These are phyloP conservation scores for Arge pagana DNA, from an alignment of 2,888 invertebrate genomes.

Conservation along the genomic window DNA sequence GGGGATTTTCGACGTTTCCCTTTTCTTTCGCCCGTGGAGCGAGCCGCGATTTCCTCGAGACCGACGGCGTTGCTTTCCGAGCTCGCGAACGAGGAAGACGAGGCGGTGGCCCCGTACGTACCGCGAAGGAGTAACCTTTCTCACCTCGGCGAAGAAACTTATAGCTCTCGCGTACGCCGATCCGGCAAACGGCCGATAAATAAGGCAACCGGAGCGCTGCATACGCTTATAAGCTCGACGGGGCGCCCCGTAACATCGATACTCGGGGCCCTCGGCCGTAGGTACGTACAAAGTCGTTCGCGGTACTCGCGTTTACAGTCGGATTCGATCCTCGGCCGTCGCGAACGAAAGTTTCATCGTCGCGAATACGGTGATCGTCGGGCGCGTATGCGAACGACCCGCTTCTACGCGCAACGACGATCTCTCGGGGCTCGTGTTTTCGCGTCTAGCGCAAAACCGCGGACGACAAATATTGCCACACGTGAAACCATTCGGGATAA, in stretches of 20 bases:
- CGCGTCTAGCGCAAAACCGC: too few species aligned
- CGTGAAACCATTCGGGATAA: too few species aligned
- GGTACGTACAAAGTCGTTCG: neutral
- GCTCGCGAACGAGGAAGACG: too few species aligned
- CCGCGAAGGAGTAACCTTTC: neutral
- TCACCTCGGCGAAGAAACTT: conserved; percentile 15
- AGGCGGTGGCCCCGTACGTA: too few species aligned
- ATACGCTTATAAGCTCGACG: conserved; percentile 15
- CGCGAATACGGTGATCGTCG: too few species aligned
- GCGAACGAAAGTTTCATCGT: neutral
- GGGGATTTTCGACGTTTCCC: too few species aligned
- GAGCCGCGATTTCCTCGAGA: neutral
- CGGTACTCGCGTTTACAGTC: conserved; percentile 15
- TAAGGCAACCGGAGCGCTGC: conserved; percentile 12
- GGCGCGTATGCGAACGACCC: too few species aligned
- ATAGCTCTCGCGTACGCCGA: conserved; percentile 15
- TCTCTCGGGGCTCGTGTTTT: too few species aligned
- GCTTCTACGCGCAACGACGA: too few species aligned
- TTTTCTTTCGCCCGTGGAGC: neutral
- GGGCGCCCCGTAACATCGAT: conserved; percentile 3
- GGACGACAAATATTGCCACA: too few species aligned
- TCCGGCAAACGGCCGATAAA: conserved; percentile 19
- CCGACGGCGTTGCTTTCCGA: too few species aligned
- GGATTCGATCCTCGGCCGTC: conserved; percentile 5
- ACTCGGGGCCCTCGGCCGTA: neutral